Percentiles rank a stretch among this genome's conserved stretches.
phyloP scores from a whole-genome alignment of 2,888 invertebrate species.

The Phyllotreta cruciferae region DNA sequence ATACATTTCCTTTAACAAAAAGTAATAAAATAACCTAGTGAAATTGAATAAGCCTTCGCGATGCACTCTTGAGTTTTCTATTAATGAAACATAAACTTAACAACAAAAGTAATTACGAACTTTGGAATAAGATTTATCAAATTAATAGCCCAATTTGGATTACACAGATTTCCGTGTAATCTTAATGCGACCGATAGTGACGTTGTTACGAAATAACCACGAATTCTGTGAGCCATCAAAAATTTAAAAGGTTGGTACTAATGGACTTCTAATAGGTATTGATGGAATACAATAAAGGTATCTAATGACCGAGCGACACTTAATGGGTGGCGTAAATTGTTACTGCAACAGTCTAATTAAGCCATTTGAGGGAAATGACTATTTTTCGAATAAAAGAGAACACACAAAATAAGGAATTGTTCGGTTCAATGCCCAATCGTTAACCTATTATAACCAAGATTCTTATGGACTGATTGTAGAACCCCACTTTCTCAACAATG shows the following conservation, averaged over 20 bases:
- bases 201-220: conserved; percentile 4
- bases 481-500: too few relatives aligned
- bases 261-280: conserved; percentile 2
- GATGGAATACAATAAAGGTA: conserved; percentile 8
- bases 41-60: too few relatives aligned
- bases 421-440: conserved; percentile 3
- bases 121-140: conserved; percentile 4
- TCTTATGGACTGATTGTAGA: too few relatives aligned
- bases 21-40: too few relatives aligned
- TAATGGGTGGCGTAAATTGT: conserved; percentile 8
- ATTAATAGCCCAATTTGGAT: conserved; percentile 7
- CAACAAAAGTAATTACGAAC: conserved; percentile 3
- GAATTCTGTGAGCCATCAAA: background rate
- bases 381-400: background rate
- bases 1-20: too few relatives aligned
- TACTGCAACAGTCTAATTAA: conserved; percentile 6
- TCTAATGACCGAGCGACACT: conserved; percentile 3
- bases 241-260: conserved; percentile 3
- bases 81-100: background rate
- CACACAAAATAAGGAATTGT: background rate
- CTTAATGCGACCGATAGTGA: conserved; percentile 1
- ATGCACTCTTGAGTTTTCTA: too few relatives aligned
- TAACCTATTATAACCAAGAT: background rate
- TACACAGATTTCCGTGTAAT: conserved; percentile 6
- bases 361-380: conserved; percentile 6